phyloP scores from a whole-genome alignment of 2,113 vertebrate species.

The Petrocephalus microphthalmus region DNA sequence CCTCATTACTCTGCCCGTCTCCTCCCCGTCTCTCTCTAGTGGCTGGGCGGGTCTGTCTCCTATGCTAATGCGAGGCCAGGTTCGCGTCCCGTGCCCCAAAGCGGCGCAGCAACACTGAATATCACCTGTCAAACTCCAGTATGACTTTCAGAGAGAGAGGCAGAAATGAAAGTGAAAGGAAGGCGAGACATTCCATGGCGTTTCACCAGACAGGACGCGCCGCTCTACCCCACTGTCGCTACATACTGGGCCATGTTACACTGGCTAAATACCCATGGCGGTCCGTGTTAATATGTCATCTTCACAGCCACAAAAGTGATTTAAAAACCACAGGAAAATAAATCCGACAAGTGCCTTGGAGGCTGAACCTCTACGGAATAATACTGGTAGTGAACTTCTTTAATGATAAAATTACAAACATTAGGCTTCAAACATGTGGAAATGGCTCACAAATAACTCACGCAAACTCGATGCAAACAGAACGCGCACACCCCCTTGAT shows the following conservation, averaged over 20 bases:
- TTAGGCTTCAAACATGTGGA: too few relatives aligned
- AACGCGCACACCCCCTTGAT: too few relatives aligned
- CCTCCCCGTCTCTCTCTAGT: background rate
- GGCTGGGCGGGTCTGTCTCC: background rate
- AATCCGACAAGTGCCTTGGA: background rate
- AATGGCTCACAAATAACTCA: too few relatives aligned
- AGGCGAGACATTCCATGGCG: background rate
- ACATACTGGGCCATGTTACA: background rate
- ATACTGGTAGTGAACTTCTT: background rate
- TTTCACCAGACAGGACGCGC: background rate
- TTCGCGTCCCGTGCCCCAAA: background rate
- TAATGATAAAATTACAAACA: too few relatives aligned
- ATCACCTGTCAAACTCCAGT: background rate
- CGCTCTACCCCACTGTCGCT: background rate
- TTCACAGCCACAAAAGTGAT: background rate
- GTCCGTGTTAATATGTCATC: background rate
- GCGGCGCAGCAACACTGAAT: background rate
- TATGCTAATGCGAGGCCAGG: background rate
- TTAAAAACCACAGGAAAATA: background rate
- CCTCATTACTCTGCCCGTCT: background rate
- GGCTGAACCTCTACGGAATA: too few relatives aligned
- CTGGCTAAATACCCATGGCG: background rate
- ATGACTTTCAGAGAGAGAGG: background rate
- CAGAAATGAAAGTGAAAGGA: background rate
- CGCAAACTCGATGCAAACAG: too few relatives aligned